These are phyloP conservation scores for Lagopus leucura DNA, from an alignment of 2,113 vertebrate genomes.

Conservation along the genomic window DNA sequence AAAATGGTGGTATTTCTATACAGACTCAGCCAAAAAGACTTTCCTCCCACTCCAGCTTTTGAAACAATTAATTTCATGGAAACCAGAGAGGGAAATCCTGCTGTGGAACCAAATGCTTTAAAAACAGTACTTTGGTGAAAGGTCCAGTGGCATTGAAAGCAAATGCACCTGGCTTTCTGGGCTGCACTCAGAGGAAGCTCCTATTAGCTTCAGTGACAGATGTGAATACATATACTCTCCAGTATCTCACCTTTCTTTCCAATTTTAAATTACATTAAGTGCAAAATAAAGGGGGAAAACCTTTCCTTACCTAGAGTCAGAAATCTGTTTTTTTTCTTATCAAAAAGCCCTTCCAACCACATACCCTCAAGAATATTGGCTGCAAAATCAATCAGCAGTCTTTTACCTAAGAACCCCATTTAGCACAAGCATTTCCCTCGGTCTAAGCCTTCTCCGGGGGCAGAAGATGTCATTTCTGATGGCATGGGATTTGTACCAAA, in stretches of 20 bases:
- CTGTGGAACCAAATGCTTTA: conserved; percentile 56
- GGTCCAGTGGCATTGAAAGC: conserved; percentile 4
- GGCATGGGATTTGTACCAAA: not conserved
- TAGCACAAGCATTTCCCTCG: not conserved
- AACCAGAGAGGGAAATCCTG: conserved; percentile 48
- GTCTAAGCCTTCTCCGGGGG: not conserved
- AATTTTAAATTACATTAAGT: not conserved
- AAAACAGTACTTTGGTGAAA: conserved; percentile 10
- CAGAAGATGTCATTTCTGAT: not conserved
- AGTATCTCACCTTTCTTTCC: not conserved
- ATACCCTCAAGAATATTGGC: not conserved
- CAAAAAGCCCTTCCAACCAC: not conserved
- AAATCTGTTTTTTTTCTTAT: not conserved
- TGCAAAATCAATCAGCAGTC: not conserved
- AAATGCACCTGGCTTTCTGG: conserved; percentile 46
- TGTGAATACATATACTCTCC: not conserved
- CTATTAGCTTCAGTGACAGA: not conserved
- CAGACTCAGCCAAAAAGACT: not conserved
- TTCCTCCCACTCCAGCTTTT: conserved; percentile 59
- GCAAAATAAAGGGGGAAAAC: not conserved
- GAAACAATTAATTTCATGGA: conserved; percentile 55
- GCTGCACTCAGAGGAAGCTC: not conserved
- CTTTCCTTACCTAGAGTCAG: not conserved
- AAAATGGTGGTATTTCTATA: not conserved
- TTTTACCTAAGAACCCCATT: not conserved